Percentiles rank a stretch among this genome's conserved stretches.
phyloP scores from a whole-genome alignment of 2,888 invertebrate genomes.

The Lepidocyrtoides sp. region DNA sequence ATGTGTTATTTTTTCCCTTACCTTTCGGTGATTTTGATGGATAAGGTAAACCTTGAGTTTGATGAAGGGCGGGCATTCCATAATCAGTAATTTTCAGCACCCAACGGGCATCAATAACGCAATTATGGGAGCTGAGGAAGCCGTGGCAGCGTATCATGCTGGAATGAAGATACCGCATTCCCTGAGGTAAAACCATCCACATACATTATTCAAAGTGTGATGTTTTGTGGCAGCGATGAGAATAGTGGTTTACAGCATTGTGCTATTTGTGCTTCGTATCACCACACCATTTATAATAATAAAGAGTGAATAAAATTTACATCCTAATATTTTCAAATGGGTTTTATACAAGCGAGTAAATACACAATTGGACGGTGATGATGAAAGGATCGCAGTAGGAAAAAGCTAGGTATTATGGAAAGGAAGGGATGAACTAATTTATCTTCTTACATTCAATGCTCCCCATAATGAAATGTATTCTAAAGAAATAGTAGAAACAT shows the following conservation, averaged over 20 bases:
- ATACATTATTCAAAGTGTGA: slow-evolving; percentile 26
- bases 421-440: no score
- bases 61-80: slow-evolving; percentile 92
- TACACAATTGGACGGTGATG: no score
- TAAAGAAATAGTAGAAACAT: no score
- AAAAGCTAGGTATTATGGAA: no score
- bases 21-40: slow-evolving; percentile 91
- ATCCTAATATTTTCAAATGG: background rate
- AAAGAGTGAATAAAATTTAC: background rate
- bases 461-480: no score
- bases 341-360: background rate
- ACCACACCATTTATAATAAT: background rate
- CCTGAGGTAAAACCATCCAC: slow-evolving; percentile 88
- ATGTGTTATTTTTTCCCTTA: slow-evolving; percentile 86
- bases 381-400: no score
- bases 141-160: slow-evolving; percentile 95
- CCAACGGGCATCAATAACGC: slow-evolving; percentile 98
- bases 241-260: no score
- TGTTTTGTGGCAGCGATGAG: background rate
- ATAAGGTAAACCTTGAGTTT: slow-evolving; percentile 91
- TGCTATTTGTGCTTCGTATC: background rate
- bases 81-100: slow-evolving; percentile 98
- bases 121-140: slow-evolving; percentile 95
- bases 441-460: no score
- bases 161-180: slow-evolving; percentile 96